Conservation (phyloP, 64 coral and sea anemone genomes). For the Montipora capricornis region DNA sequence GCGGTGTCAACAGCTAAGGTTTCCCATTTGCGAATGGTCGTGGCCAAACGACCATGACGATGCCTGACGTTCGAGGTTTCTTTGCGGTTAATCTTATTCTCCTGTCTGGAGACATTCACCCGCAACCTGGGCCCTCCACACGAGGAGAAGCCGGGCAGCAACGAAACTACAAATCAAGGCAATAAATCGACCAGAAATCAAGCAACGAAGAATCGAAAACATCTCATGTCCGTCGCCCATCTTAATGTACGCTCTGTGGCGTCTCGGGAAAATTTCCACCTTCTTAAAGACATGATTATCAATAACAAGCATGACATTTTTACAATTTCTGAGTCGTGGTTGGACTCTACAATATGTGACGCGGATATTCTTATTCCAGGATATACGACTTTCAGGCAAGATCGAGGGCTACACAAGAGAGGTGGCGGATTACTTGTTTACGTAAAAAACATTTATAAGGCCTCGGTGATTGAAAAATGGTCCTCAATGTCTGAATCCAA, state of each 20-base stretch:
- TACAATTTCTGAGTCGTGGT: conserved; percentile 52
- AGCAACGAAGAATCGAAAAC: neutral
- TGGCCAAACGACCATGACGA: too few species aligned
- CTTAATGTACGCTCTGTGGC: conserved; percentile 26
- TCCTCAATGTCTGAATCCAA: conserved; percentile 33
- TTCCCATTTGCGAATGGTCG: too few species aligned
- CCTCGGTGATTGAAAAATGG: neutral
- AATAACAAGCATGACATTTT: conserved; percentile 33
- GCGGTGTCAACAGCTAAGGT: too few species aligned
- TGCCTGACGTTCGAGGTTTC: too few species aligned
- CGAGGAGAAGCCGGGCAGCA: neutral
- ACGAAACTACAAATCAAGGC: neutral
- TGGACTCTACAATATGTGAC: neutral
- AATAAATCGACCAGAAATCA: neutral
- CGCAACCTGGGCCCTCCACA: neutral
- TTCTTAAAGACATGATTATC: neutral
- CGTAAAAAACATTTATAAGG: conserved; percentile 45
- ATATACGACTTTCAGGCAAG: conserved; percentile 27
- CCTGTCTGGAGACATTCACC: neutral
- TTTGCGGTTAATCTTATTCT: neutral
- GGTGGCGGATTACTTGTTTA: conserved; percentile 52
- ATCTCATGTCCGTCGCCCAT: conserved; percentile 1
- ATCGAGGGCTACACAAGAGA: conserved; percentile 37
- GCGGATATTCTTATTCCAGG: conserved; percentile 29
- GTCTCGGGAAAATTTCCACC: neutral